Evolutionary conservation across 1,140 invertebrate genomes (phyloP), one percentile per base, ranked within the genome.

Genomic region (Megathymus violae): DNA sequence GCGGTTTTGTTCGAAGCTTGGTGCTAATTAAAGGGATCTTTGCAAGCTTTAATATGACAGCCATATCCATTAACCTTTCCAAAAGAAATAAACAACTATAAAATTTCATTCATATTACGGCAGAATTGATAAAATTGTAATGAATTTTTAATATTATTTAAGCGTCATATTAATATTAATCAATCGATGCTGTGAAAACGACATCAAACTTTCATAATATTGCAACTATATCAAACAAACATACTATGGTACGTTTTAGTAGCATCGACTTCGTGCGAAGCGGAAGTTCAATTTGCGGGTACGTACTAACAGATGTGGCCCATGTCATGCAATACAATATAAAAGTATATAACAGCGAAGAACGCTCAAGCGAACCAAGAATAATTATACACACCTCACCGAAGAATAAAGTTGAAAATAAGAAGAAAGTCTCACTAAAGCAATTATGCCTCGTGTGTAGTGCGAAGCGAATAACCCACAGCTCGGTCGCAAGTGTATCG

Each of bases 381-480:
- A 51, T 25, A 51, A 13, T 14, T n/a, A 51, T 51, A 17, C 15
- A 51, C 27, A 41, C 31, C 56, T 60, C 17, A 58, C 41, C 16
- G 43, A 47, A 60, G 43, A 47, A 27, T 11, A 38, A 47, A 60
- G n/a, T n/a, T n/a, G 13, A 15, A 38, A 48, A 15, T 7, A 52
- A 52, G n/a, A n/a, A 59, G 10, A 48, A 6, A 46, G 56, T n/a
- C 56, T 46, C 4, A 59, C 15, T 47, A 47, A 19, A 58, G 41
- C 41, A 22, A 7, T 47, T 14, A 47, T 60, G 54, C n/a, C n/a
- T 59, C 54, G 68, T 67, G 66, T 68, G 41, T 43, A 13, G 62
- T 60, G 69, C 67, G 11, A 62, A 76, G 78, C 80, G 47, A 54
- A 54, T 71, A 77, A 72, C 71, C 47, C 65, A 25, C 54, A 34